A percentile compares a stretch with the other conserved stretches of the same genome.
phyloP scores from a whole-genome alignment of 2,888 invertebrate species.

The Meteorus cinctellus region DNA sequence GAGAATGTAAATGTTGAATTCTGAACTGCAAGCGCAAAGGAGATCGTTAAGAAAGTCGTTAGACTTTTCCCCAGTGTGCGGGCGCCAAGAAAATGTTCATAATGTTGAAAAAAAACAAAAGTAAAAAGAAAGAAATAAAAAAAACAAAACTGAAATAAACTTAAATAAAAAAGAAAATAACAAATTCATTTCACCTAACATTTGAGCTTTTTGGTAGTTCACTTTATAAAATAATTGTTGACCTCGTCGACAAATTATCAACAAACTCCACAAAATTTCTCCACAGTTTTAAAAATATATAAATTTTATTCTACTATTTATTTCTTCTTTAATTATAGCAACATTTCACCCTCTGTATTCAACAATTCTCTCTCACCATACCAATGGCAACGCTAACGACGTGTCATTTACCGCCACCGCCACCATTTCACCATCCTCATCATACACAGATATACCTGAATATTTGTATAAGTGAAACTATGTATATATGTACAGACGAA shows the following conservation, averaged over 20 bases:
- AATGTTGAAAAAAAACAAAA: background rate
- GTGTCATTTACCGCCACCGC: background rate
- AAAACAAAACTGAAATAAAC: too few relatives aligned
- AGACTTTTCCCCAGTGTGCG: constrained; percentile 41
- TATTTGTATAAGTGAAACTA: background rate
- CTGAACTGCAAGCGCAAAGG: constrained; percentile 43
- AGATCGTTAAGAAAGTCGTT: constrained; percentile 64
- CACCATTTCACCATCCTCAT: background rate
- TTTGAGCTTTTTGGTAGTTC: background rate
- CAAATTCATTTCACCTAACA: background rate
- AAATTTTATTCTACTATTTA: background rate
- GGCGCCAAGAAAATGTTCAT: background rate
- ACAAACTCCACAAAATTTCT: background rate
- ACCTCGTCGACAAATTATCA: background rate
- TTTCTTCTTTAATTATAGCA: background rate
- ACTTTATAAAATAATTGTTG: background rate
- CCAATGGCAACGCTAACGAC: constrained; percentile 8
- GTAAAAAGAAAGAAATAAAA: constrained; percentile 21
- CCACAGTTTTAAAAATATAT: background rate
- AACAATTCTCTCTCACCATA: background rate
- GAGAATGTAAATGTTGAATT: constrained; percentile 29
- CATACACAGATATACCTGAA: background rate
- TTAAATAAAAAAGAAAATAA: background rate
- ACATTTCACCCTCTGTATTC: background rate
- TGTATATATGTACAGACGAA: background rate